Conservation (phyloP, 2,888 invertebrate species). For the Timandra comae region DNA sequence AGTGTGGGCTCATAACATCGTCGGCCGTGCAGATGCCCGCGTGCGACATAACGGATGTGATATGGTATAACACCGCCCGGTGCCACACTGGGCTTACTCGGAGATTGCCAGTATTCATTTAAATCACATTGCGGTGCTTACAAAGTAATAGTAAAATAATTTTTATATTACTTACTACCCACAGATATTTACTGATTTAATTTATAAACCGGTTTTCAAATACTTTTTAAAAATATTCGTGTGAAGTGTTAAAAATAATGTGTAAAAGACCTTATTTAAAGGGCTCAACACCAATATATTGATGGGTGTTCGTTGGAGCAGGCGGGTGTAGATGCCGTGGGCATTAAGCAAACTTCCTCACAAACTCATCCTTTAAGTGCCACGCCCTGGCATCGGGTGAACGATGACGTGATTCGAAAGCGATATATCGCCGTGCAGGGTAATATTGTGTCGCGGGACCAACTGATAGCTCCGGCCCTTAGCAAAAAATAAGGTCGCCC, state of each 20-base stretch:
- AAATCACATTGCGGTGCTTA: slow-evolving; percentile 16
- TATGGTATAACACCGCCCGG: slow-evolving; percentile 36
- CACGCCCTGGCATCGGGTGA: slow-evolving; percentile 53
- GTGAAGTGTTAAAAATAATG: slow-evolving; percentile 9
- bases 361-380: slow-evolving; percentile 47
- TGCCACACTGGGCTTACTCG: slow-evolving; percentile 31
- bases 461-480: slow-evolving; percentile 66
- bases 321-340: slow-evolving; percentile 34
- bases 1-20: slow-evolving; percentile 62
- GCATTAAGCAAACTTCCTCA: slow-evolving; percentile 42
- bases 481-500: slow-evolving; percentile 73
- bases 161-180: no score
- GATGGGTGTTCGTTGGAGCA: no score
- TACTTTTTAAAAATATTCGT: no score
- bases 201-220: no score
- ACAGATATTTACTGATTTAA: no score
- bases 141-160: no score
- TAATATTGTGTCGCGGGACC: slow-evolving; percentile 66
- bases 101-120: slow-evolving; percentile 33
- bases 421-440: slow-evolving; percentile 65
- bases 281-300: no score
- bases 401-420: slow-evolving; percentile 65
- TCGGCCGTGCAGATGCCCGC: slow-evolving; percentile 52
- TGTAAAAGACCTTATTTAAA: no score
- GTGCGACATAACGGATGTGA: slow-evolving; percentile 51